phyloP scores from a whole-genome alignment of 2,888 invertebrate genomes.

The Pterostichus niger region DNA sequence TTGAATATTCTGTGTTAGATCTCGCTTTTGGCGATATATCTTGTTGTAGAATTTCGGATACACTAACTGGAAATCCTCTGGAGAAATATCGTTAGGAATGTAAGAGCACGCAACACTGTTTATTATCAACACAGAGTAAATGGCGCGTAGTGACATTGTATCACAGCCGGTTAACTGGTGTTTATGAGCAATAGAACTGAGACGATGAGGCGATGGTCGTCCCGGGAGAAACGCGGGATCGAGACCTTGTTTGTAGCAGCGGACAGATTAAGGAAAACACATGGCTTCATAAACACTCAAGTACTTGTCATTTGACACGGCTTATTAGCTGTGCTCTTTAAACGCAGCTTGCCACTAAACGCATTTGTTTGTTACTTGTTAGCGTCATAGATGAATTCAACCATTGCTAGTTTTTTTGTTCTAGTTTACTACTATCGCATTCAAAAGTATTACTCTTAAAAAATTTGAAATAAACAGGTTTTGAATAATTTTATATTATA shows the following conservation, averaged over 20 bases:
- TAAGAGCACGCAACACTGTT: slow-evolving; percentile 42
- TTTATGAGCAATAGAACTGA: slow-evolving; percentile 15
- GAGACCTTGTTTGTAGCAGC: slow-evolving; percentile 40
- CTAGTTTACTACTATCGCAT: too few species aligned
- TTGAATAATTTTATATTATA: too few species aligned
- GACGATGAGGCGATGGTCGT: slow-evolving; percentile 6
- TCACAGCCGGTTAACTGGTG: slow-evolving; percentile 31
- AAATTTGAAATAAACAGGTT: too few species aligned
- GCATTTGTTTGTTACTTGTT: too few species aligned
- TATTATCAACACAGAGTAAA: slow-evolving; percentile 20
- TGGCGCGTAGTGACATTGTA: slow-evolving; percentile 17
- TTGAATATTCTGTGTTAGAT: slow-evolving; percentile 7
- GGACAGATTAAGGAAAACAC: slow-evolving; percentile 59
- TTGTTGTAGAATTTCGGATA: slow-evolving; percentile 55
- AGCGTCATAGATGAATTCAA: too few species aligned
- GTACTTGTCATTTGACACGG: slow-evolving; percentile 57
- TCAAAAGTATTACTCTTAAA: too few species aligned
- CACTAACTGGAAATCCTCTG: slow-evolving; percentile 38
- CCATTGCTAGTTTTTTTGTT: too few species aligned
- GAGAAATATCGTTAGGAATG: slow-evolving; percentile 24
- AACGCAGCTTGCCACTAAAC: neutral
- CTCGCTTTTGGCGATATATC: slow-evolving; percentile 34
- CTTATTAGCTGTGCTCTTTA: slow-evolving; percentile 48
- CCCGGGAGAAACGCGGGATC: slow-evolving; percentile 24
- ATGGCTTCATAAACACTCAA: slow-evolving; percentile 55